Evolutionary conservation across 2,888 invertebrate species (phyloP).

Genomic region (Drosophila villosipedis): DNA sequence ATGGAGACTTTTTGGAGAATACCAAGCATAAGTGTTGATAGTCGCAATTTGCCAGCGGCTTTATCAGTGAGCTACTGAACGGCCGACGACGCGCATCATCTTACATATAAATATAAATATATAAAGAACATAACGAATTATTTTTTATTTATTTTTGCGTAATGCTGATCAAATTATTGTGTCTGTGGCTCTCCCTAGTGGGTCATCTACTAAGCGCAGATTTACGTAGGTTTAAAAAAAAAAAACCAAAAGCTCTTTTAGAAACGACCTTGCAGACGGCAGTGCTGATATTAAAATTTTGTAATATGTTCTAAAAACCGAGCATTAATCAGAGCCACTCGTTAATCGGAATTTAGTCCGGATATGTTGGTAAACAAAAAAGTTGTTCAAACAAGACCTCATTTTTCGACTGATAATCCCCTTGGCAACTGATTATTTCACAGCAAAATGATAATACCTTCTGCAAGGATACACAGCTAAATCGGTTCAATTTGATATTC

Average conservation of each 20-base stretch:
- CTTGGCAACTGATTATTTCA: not conserved
- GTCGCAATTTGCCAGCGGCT: conserved; percentile 34
- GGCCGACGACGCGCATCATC: conserved; percentile 45
- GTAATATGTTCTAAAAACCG: not conserved
- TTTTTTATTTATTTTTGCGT: conserved; percentile 12
- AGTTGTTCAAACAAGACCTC: not conserved
- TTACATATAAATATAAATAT: conserved; percentile 13
- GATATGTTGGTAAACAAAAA: not conserved
- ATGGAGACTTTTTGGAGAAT: conserved; percentile 49
- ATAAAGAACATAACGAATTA: not conserved
- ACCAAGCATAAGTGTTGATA: conserved; percentile 33
- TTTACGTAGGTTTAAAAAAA: conserved; percentile 47
- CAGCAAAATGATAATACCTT: not conserved
- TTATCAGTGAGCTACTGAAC: conserved; percentile 64
- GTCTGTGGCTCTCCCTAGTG: conserved; percentile 30
- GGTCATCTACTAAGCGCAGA: conserved; percentile 45
- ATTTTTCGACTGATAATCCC: not conserved
- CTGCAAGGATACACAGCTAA: not conserved
- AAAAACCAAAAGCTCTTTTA: not conserved
- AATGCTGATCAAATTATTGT: conserved; percentile 41
- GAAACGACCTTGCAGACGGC: not conserved
- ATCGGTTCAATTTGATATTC: not conserved
- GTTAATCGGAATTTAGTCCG: not conserved
- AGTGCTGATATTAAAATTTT: not conserved
- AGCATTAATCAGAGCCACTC: not conserved